Percentiles rank a stretch among this genome's conserved stretches.
Conservation (phyloP, 2,888 invertebrate species). For the Cosmorhoe ocellata region DNA sequence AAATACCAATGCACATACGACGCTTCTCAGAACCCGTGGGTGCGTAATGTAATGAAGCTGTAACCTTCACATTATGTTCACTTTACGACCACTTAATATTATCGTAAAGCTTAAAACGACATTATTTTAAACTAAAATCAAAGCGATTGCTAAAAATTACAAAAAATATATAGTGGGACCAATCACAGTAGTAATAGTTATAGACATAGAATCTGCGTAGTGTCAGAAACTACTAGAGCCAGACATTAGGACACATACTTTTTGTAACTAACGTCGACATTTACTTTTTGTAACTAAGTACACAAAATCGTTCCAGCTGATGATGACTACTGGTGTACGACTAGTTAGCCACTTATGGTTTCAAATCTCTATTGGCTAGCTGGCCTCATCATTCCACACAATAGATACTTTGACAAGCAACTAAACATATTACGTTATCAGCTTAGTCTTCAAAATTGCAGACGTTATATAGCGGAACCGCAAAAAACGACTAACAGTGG, state of each 20-base stretch:
- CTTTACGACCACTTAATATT: constrained; percentile 11
- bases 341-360: no score
- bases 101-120: constrained; percentile 1
- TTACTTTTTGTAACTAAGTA: no score
- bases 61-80: constrained; percentile 40
- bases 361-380: not conserved
- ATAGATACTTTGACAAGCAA: constrained; percentile 3
- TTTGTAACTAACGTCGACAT: no score
- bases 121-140: not conserved
- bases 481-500: no score
- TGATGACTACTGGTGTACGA: no score
- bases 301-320: no score
- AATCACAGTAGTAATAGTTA: no score
- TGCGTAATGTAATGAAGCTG: constrained; percentile 31
- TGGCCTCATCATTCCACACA: not conserved
- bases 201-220: no score
- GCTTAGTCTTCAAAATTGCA: not conserved
- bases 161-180: no score
- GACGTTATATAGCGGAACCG: no score
- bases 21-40: constrained; percentile 39
- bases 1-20: constrained; percentile 66
- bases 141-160: not conserved
- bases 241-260: no score
- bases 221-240: no score
- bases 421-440: constrained; percentile 7